Evolutionary conservation across 2,113 vertebrate species (phyloP).

Genomic region (Xenopus tropicalis): UCB_Xtro_10.0 CM004446.2:137977501-137978000

Average conservation of each 20-base stretch:
- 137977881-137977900: neutral
- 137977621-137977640: slow-evolving; percentile 72
- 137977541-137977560: slow-evolving; percentile 61
- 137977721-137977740: slow-evolving; percentile 1
- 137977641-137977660: slow-evolving; percentile 76
- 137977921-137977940: neutral
- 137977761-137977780: slow-evolving; percentile 52
- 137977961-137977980: too few relatives aligned
- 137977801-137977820: slow-evolving; percentile 28
- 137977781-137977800: slow-evolving; percentile 38
- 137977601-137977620: slow-evolving; percentile 71
- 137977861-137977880: neutral
- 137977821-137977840: neutral
- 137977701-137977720: slow-evolving; percentile 17
- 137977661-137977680: slow-evolving; percentile 26
- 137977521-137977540: slow-evolving; percentile 39
- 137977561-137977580: slow-evolving; percentile 71
- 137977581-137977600: slow-evolving; percentile 74
- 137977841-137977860: neutral
- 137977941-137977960: too few relatives aligned
- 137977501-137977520: too few relatives aligned
- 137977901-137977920: neutral
- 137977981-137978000: too few relatives aligned
- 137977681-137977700: neutral
- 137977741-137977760: slow-evolving; percentile 29